Evolutionary conservation across 2,113 vertebrate species (phyloP).

Genomic region (Alligator mississippiensis): DNA sequence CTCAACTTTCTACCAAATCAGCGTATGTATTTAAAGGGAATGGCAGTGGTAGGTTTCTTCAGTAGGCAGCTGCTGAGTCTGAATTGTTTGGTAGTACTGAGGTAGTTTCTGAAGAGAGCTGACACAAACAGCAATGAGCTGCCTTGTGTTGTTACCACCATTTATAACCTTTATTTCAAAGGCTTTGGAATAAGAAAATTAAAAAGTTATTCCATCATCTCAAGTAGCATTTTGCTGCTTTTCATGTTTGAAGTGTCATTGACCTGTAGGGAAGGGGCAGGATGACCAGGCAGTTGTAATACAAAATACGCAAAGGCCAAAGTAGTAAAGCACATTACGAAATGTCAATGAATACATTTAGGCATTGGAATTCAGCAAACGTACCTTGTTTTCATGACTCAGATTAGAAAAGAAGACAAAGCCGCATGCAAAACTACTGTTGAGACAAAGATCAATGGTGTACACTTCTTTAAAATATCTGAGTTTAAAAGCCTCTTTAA

Average conservation of each 20-base stretch:
- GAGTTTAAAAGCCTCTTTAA: conserved; percentile 57
- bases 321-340: conserved; percentile 57
- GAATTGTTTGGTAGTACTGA: not conserved
- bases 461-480: conserved; percentile 3
- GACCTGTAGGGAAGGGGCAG: conserved; percentile 24
- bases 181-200: not conserved
- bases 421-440: conserved; percentile 1
- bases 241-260: not conserved
- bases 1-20: not conserved
- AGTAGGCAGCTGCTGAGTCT: not conserved
- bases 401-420: conserved; percentile 30
- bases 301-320: conserved; percentile 64
- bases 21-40: not conserved
- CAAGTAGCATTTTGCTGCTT: conserved; percentile 39
- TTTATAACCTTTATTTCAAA: conserved; percentile 42
- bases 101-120: conserved; percentile 7
- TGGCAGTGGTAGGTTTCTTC: not conserved
- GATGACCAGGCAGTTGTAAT: conserved; percentile 26
- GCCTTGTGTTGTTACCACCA: not conserved
- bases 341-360: conserved; percentile 74
- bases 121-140: not conserved
- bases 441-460: conserved; percentile 55
- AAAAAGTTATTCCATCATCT: conserved; percentile 15
- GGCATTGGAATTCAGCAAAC: conserved; percentile 44
- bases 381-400: conserved; percentile 32